phyloP scores from a whole-genome alignment of 2,797 vertebrate species.

The Yasuhikotakia modesta region DNA sequence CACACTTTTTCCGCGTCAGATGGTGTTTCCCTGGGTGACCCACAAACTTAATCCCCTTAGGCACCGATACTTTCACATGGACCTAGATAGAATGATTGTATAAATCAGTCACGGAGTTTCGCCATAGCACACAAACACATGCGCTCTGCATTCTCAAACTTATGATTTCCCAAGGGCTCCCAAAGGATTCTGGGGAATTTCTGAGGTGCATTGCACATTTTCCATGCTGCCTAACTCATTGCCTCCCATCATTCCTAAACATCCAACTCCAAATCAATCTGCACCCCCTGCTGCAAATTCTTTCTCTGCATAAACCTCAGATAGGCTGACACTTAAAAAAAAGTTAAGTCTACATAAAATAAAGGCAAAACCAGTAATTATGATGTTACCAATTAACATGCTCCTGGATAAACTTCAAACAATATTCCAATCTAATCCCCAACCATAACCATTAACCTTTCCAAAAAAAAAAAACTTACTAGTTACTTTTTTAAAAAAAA shows the following conservation, averaged over 20 bases:
- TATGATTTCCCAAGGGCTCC: constrained; percentile 70
- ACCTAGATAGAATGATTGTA: constrained; percentile 73
- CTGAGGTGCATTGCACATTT: constrained; percentile 74
- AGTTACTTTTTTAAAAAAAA: background rate
- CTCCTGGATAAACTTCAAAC: background rate
- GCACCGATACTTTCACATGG: constrained; percentile 86
- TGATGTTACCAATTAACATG: too few relatives aligned
- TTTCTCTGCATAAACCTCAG: constrained; percentile 71
- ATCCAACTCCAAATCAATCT: constrained; percentile 66
- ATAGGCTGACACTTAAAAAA: constrained; percentile 65
- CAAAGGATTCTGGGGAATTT: constrained; percentile 68
- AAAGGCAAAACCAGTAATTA: too few relatives aligned
- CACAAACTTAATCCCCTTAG: constrained; percentile 89
- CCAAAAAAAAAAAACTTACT: background rate
- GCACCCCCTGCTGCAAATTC: constrained; percentile 58
- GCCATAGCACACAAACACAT: constrained; percentile 12
- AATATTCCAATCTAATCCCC: background rate
- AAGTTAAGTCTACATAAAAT: constrained; percentile 4
- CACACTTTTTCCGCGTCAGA: constrained; percentile 88
- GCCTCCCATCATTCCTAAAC: constrained; percentile 68
- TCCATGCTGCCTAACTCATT: constrained; percentile 76
- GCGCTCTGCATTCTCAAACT: constrained; percentile 50
- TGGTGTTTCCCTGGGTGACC: constrained; percentile 89
- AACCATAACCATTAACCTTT: background rate
- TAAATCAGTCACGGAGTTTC: constrained; percentile 3